Percentiles rank a stretch among this genome's conserved stretches.
These are phyloP conservation scores for Terrapene triunguis DNA, from an alignment of 2,113 vertebrate genomes.

Conservation along the genomic window DNA sequence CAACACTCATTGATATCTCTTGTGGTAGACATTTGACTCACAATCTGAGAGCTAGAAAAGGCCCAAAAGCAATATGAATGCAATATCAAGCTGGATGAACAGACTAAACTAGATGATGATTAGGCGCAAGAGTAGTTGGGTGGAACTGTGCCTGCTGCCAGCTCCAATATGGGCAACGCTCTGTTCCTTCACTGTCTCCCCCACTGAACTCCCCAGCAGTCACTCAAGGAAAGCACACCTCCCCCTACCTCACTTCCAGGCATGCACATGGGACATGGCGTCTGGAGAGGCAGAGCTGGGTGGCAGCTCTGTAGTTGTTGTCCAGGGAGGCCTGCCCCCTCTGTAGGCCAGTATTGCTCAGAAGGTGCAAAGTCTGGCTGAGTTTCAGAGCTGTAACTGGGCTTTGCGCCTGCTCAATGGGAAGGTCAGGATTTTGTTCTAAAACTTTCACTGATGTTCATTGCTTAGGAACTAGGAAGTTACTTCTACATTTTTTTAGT, in stretches of 20 bases:
- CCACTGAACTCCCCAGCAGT: not conserved
- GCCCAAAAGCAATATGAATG: conserved; percentile 13
- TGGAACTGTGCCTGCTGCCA: conserved; percentile 16
- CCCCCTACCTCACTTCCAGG: not conserved
- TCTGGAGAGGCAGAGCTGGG: not conserved
- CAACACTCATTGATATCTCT: not conserved
- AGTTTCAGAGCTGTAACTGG: not conserved
- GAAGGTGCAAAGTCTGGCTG: not conserved
- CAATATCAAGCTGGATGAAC: not conserved
- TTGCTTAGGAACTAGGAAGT: not conserved
- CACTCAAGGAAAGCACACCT: not conserved
- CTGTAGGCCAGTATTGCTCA: not conserved
- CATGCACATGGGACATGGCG: fast-evolving
- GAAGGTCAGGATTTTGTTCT: not conserved
- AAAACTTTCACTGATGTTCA: not conserved
- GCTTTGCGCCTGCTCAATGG: not conserved
- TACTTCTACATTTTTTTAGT: not conserved
- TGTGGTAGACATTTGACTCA: conserved; percentile 9
- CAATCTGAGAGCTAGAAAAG: not conserved
- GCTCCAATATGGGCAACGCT: not conserved
- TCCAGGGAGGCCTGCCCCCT: fast-evolving
- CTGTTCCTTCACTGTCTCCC: not conserved
- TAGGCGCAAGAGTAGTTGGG: not conserved
- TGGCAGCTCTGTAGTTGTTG: not conserved
- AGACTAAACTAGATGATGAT: not conserved